phyloP scores from a whole-genome alignment of 2,113 vertebrate genomes.

The Brachypteracias leptosomus region DNA sequence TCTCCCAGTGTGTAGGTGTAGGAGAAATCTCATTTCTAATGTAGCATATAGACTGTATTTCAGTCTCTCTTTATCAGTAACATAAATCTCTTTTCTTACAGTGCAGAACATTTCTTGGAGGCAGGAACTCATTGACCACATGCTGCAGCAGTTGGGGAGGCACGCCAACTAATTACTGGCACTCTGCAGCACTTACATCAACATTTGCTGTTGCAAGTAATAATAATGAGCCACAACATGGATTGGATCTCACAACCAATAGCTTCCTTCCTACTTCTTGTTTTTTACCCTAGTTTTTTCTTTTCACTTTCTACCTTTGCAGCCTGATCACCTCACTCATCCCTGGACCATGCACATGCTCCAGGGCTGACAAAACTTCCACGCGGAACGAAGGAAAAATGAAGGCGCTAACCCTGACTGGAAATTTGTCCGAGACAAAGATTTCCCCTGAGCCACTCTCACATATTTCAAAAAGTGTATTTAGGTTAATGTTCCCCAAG shows the following conservation, averaged over 20 bases:
- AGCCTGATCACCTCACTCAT: background rate
- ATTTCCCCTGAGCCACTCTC: background rate
- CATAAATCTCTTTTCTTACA: conserved; percentile 35
- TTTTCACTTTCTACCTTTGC: background rate
- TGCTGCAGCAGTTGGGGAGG: conserved; percentile 51
- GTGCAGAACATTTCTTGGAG: conserved; percentile 44
- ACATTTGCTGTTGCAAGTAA: conserved; percentile 46
- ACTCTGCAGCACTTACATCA: conserved; percentile 42
- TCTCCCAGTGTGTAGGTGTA: background rate
- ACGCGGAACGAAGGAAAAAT: background rate
- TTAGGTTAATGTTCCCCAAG: background rate
- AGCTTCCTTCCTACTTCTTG: background rate
- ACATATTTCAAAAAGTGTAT: background rate
- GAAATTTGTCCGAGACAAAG: background rate
- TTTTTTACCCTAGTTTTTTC: background rate
- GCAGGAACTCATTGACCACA: conserved; percentile 61
- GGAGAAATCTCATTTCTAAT: background rate
- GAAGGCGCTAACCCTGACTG: background rate
- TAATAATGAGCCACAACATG: conserved; percentile 36
- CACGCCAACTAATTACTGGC: conserved; percentile 55
- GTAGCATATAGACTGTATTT: conserved; percentile 1
- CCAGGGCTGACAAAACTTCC: background rate
- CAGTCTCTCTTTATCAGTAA: conserved; percentile 24
- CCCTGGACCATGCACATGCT: background rate
- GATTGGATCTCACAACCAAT: background rate